These are phyloP conservation scores for Monochamus alternatus DNA, from an alignment of 2,888 invertebrate species.

Conservation along the genomic window DNA sequence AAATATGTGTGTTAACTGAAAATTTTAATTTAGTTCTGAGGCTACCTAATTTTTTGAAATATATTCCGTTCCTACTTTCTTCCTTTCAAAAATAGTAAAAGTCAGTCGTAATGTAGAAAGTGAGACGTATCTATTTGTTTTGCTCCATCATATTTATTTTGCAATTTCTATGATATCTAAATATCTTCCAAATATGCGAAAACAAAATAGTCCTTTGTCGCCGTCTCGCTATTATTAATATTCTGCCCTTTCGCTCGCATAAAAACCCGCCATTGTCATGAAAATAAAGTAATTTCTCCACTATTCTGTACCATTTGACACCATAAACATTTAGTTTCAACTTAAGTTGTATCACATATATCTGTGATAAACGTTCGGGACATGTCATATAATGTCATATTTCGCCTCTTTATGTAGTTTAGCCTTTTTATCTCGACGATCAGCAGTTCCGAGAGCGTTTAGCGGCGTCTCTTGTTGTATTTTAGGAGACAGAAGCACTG, in stretches of 20 bases:
- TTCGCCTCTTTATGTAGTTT: slow-evolving; percentile 56
- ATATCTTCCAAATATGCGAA: neutral
- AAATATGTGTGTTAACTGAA: no score
- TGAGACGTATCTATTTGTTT: no score
- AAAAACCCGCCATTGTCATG: slow-evolving; percentile 6
- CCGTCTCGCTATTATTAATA: neutral
- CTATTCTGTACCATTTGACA: neutral
- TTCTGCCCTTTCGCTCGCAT: neutral
- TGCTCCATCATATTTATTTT: no score
- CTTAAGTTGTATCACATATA: slow-evolving; percentile 27
- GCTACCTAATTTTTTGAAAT: no score
- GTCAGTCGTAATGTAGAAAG: no score
- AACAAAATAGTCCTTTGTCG: slow-evolving; percentile 3
- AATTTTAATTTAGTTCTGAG: no score
- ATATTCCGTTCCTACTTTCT: no score
- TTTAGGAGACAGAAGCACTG: slow-evolving; percentile 24
- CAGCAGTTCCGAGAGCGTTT: slow-evolving; percentile 49
- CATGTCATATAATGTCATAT: slow-evolving; percentile 61
- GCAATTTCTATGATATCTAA: neutral
- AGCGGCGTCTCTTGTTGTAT: slow-evolving; percentile 44
- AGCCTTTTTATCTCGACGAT: slow-evolving; percentile 54
- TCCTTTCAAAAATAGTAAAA: no score
- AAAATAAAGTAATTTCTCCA: neutral
- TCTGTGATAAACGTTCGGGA: slow-evolving; percentile 44
- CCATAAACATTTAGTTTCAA: slow-evolving; percentile 2